Percentiles rank a stretch among this genome's conserved stretches.
Conservation (phyloP, 2,888 invertebrate genomes). For the Formica aserva region DNA sequence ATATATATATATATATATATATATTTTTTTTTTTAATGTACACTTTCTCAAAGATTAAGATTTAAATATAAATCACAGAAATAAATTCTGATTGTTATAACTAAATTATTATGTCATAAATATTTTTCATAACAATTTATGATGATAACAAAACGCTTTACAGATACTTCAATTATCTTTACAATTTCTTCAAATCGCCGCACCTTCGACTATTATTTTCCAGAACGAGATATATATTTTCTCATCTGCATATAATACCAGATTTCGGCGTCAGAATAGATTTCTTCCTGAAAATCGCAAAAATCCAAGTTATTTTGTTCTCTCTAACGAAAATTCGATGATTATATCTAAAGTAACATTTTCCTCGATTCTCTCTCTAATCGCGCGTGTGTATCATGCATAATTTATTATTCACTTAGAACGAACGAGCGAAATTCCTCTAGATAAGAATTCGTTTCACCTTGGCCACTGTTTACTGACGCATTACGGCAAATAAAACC, state of each 20-base stretch:
- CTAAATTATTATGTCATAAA: background rate
- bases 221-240: background rate
- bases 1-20: background rate
- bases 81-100: background rate
- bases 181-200: background rate
- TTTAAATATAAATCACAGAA: background rate
- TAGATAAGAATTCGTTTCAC: constrained; percentile 39
- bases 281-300: background rate
- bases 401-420: constrained; percentile 27
- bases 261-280: background rate
- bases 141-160: background rate
- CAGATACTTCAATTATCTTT: background rate
- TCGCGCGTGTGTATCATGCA: background rate
- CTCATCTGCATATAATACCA: background rate
- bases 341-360: background rate
- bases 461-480: constrained; percentile 28
- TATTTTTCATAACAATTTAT: background rate
- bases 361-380: background rate
- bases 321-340: background rate
- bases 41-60: background rate
- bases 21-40: background rate
- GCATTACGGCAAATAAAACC: constrained; percentile 9
- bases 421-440: constrained; percentile 33
- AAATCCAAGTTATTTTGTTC: background rate
- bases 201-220: background rate